phyloP scores from a whole-genome alignment of 2,113 vertebrate species.

The Glaucidium brasilianum region DNA sequence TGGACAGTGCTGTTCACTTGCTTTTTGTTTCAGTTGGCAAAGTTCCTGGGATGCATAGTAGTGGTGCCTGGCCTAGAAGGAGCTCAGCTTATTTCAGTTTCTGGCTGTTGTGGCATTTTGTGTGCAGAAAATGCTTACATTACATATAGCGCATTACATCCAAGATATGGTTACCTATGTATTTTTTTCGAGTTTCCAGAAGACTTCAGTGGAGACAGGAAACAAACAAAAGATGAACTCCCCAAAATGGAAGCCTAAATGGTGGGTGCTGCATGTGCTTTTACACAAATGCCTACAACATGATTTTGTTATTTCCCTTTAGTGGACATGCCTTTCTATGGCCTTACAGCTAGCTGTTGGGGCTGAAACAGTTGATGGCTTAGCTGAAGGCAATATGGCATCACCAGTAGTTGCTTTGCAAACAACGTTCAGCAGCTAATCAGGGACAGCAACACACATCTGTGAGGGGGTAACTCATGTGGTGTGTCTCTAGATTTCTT shows the following conservation, averaged over 20 bases:
- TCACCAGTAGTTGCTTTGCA: not conserved
- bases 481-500: not conserved
- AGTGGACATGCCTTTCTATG: not conserved
- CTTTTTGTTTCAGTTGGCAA: not conserved
- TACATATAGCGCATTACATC: not conserved
- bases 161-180: not conserved
- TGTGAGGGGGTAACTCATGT: accelerated
- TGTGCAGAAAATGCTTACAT: not conserved
- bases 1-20: not conserved
- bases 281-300: not conserved
- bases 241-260: not conserved
- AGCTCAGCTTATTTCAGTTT: not conserved
- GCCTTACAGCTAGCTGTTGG: not conserved
- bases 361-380: not conserved
- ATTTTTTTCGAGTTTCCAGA: not conserved
- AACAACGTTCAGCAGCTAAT: not conserved
- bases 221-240: not conserved
- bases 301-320: not conserved
- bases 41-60: not conserved
- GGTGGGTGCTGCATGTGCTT: not conserved
- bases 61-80: not conserved
- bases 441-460: not conserved
- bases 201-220: not conserved
- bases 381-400: not conserved
- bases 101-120: not conserved